These are phyloP conservation scores for Periparus ater DNA, from an alignment of 2,797 vertebrate species.

Conservation along the genomic window DNA sequence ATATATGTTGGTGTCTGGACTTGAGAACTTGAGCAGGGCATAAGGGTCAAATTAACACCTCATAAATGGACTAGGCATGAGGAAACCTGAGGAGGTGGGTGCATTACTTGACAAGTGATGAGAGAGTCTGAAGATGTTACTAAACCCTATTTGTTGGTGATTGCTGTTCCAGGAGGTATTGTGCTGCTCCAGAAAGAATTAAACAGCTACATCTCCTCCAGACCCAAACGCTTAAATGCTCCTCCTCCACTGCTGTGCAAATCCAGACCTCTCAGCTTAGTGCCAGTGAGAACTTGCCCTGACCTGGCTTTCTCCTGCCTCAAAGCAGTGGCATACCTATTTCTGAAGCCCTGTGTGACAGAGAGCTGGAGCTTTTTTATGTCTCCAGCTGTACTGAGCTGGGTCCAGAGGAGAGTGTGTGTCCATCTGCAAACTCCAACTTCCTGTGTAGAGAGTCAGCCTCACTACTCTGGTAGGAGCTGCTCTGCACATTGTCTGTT, in stretches of 20 bases:
- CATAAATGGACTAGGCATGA: background rate
- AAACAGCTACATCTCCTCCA: background rate
- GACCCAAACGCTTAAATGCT: background rate
- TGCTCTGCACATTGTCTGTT: background rate
- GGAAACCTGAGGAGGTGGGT: background rate
- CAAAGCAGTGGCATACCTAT: background rate
- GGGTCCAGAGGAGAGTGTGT: background rate
- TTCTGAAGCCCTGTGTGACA: background rate
- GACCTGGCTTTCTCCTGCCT: background rate
- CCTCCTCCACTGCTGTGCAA: rapidly evolving
- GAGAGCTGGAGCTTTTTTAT: background rate
- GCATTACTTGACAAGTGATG: background rate
- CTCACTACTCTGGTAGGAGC: background rate
- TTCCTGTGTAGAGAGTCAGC: background rate
- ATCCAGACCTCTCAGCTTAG: background rate
- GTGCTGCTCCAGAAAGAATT: background rate
- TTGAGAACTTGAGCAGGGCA: background rate
- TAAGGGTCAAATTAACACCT: background rate
- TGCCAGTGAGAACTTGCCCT: background rate
- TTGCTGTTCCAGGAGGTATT: background rate
- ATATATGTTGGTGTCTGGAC: background rate
- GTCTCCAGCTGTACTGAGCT: background rate
- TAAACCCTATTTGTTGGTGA: background rate
- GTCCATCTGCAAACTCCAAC: background rate
- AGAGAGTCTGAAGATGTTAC: background rate